Percentiles rank a stretch among this genome's conserved stretches.
Evolutionary conservation across 2,888 invertebrate genomes (phyloP).

Genomic region (Digitonthophagus gazella): DNA sequence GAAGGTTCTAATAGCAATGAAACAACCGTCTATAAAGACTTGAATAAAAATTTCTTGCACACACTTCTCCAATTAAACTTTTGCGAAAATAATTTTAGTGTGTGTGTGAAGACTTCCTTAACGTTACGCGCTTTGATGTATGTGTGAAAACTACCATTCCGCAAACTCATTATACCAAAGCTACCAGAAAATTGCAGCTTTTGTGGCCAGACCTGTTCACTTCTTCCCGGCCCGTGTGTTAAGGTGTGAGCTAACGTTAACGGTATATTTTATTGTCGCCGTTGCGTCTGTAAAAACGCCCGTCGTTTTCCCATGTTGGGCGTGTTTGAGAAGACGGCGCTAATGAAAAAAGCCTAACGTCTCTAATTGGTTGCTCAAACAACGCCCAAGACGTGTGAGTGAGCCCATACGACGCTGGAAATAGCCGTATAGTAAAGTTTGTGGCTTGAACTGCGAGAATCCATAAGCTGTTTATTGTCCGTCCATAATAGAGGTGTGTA

Average conservation of each 20-base stretch:
- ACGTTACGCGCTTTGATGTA: not conserved
- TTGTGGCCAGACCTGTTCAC: not conserved
- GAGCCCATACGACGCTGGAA: not conserved
- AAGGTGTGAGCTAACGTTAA: not conserved
- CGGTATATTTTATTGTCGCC: not conserved
- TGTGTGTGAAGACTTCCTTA: not conserved
- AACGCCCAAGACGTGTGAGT: not conserved
- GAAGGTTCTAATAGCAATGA: not conserved
- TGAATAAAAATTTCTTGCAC: too few species aligned
- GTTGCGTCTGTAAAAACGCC: not conserved
- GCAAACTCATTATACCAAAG: not conserved
- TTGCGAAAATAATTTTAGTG: not conserved
- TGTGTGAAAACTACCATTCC: not conserved
- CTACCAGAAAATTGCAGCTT: not conserved
- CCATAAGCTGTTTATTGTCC: too few species aligned
- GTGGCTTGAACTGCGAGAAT: slow-evolving; percentile 1
- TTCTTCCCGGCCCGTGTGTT: not conserved
- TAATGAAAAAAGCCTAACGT: not conserved
- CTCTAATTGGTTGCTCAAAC: not conserved
- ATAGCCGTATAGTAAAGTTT: too few species aligned
- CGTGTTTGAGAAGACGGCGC: not conserved
- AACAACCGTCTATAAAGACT: not conserved
- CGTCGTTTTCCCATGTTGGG: not conserved
- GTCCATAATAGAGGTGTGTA: too few species aligned
- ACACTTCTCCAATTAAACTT: too few species aligned